phyloP scores from a whole-genome alignment of 2,797 vertebrate genomes.

The Sebastes miniatus region DNA sequence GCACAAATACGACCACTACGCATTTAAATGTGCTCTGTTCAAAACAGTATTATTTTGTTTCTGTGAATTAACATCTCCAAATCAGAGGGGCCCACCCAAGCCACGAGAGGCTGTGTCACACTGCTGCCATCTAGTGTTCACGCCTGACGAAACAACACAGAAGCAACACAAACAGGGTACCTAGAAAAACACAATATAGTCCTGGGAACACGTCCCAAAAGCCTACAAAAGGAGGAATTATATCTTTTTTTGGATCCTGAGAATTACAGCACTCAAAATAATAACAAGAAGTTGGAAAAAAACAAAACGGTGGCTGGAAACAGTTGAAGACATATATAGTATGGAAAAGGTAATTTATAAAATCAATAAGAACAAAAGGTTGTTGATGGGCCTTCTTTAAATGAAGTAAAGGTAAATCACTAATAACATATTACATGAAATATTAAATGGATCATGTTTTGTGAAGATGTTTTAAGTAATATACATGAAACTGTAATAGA shows the following conservation, averaged over 20 bases:
- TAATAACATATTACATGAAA: no score
- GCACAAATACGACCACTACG: background rate
- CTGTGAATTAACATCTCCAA: conserved; percentile 31
- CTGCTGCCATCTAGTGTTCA: conserved; percentile 69
- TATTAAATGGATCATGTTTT: no score
- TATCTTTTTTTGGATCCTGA: background rate
- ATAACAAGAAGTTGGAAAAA: background rate
- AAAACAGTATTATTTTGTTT: conserved; percentile 15
- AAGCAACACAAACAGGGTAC: background rate
- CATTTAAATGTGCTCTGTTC: background rate
- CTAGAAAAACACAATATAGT: background rate
- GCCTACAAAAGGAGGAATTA: background rate
- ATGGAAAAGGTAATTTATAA: background rate
- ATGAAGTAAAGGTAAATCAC: no score
- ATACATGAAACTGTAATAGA: no score
- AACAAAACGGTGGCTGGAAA: accelerated
- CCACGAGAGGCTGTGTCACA: conserved; percentile 1
- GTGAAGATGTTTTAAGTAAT: no score
- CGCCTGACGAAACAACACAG: background rate
- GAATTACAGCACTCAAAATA: background rate
- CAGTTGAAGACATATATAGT: background rate
- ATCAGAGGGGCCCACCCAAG: conserved; percentile 44
- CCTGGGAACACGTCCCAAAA: accelerated
- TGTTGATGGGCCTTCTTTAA: background rate
- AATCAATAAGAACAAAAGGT: background rate